These are phyloP conservation scores for Passer domesticus DNA, from an alignment of 2,113 vertebrate genomes.

Conservation along the genomic window DNA sequence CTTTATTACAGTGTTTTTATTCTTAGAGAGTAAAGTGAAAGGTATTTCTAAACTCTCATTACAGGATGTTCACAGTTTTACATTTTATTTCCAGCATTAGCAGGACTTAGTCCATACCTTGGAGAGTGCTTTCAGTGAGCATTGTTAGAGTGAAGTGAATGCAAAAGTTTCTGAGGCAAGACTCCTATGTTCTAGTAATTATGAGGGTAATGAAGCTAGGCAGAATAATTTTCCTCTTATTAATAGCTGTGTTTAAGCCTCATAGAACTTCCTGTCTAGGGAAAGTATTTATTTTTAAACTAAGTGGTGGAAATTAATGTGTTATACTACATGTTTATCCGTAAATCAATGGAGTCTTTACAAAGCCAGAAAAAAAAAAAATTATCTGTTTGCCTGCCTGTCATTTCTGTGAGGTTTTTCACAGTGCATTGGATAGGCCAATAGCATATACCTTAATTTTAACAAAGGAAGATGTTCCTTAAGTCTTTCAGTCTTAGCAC, in stretches of 20 bases:
- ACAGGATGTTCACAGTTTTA: background rate
- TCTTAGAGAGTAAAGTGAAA: background rate
- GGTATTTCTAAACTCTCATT: background rate
- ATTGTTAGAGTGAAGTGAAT: background rate
- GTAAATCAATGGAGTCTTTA: background rate
- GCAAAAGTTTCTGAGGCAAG: background rate
- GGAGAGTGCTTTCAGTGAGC: background rate
- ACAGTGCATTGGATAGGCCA: background rate
- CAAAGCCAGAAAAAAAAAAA: background rate
- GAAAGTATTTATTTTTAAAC: conserved; percentile 16
- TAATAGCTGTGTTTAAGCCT: conserved; percentile 4
- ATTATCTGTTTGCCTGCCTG: background rate
- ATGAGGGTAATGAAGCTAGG: conserved; percentile 3
- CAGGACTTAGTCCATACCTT: background rate
- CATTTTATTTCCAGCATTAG: background rate
- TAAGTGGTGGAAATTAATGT: background rate
- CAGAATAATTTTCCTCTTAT: conserved; percentile 21
- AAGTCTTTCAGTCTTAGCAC: background rate
- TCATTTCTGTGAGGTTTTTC: background rate
- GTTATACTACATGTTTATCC: background rate
- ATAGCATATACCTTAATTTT: background rate
- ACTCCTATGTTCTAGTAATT: background rate
- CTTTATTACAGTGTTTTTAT: background rate
- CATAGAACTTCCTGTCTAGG: background rate
- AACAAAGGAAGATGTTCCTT: background rate